A percentile compares a stretch with the other conserved stretches of the same genome.
Evolutionary conservation across 1,140 invertebrate genomes (phyloP).

Genomic region (Cyrtorhinus lividipennis): DNA sequence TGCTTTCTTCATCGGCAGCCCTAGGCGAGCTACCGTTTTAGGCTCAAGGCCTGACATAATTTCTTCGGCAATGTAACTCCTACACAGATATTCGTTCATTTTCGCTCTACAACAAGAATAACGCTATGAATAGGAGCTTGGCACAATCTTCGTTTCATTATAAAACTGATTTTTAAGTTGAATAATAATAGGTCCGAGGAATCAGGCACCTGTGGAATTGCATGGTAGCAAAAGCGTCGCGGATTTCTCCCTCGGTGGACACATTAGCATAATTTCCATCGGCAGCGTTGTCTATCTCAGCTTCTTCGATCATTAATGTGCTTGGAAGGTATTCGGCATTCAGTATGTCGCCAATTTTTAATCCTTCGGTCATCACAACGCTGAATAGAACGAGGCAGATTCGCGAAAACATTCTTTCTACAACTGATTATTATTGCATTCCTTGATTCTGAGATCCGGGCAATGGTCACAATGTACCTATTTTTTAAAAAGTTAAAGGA

Average conservation of each 20-base stretch:
- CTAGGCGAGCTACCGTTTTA: slow-evolving; percentile 22
- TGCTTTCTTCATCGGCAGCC: slow-evolving; percentile 23
- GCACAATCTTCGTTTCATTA: too few relatives aligned
- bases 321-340: slow-evolving; percentile 18
- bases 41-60: slow-evolving; percentile 42
- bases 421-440: too few relatives aligned
- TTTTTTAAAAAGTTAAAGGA: too few relatives aligned
- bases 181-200: not conserved
- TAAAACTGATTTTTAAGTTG: too few relatives aligned
- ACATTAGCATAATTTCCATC: not conserved
- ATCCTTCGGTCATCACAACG: too few relatives aligned
- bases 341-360: slow-evolving; percentile 14
- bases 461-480: too few relatives aligned
- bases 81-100: slow-evolving; percentile 58
- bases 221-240: slow-evolving; percentile 20
- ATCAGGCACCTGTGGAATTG: slow-evolving; percentile 19
- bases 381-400: too few relatives aligned
- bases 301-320: slow-evolving; percentile 17
- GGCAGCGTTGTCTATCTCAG: not conserved
- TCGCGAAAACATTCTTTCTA: too few relatives aligned
- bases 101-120: slow-evolving; percentile 35
- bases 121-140: too few relatives aligned
- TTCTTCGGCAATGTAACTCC: slow-evolving; percentile 50
- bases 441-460: too few relatives aligned
- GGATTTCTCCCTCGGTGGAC: slow-evolving; percentile 12